Evolutionary conservation across 2,797 vertebrate species (phyloP), one percentile per base, ranked within the genome.

Genomic region (Peromyscus eremicus): DNA sequence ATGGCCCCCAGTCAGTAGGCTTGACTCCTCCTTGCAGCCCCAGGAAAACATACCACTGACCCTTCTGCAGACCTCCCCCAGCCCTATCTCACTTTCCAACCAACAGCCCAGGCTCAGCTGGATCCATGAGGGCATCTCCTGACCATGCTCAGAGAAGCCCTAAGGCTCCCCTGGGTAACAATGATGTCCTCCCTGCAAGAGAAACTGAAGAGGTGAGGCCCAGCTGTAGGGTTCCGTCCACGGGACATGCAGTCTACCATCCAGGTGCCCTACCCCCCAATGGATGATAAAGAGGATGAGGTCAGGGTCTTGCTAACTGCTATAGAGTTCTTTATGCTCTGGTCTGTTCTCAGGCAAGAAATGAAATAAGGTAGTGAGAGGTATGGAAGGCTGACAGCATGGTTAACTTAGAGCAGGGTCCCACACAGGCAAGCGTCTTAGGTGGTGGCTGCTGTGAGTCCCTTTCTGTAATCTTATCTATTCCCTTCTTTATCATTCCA

Each of bases 131-230:
- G 10, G 5, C 16, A 21, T 68, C 79, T 46, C 32, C 76, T 82
- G 49, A 21, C 10, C 52, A 82, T 27, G 4, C 37, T 75, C 71
- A 76, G 46, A 43, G 75, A 62, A 43, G 62, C 46, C 23, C 80
- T 32, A 2, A 13, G 10, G 79, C 62, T 64, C 5, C 37, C 25
- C 40, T 10, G n/a, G 46, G 60, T 82, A 1, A 0, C 32, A 62
- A 27, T 55, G 7, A 3, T 27, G 49, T 19, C 3, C 0, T 0
- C 5, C 57, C 29, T 12, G 0, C 64, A 49, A 11, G 43, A 89
- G 29, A 64, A 40, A 49, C 4, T 1, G 16, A 81, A 23, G 66
- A 27, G 57, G 57, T 21, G 23, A 76, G 64, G 8, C 16, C 25
- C 21, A 75, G 82, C 29, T 25, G n/a, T 37, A 14, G 32, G 12